Evolutionary conservation across 35 echinoderm and acorn worm species (phyloP), one percentile per base, ranked within the genome.

Genomic region (Lytechinus pictus): DNA sequence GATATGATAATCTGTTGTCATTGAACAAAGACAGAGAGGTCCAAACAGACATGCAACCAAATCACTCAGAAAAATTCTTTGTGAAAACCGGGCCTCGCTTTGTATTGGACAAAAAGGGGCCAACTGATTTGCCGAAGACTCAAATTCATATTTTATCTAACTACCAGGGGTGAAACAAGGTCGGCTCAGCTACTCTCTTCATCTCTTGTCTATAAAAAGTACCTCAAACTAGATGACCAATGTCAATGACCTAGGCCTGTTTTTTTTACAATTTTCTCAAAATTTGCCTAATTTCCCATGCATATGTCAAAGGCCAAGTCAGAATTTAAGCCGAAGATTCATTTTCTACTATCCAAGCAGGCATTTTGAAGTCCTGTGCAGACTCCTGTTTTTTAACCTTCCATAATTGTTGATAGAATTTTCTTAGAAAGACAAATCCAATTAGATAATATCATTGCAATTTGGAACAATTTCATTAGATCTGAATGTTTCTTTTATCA

Each of bases 91-190:
- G 66, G 66, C 4, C 66, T 79, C n/a, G 0, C n/a, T 79, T 24
- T 8, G 24, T 79, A 16, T 79, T 79, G 66, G 66, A 79, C 66
- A 79, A 79, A 79, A 79, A 79, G 66, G 66, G 19, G 66, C 19
- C 66, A 79, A 79, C 16, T 79, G 66, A 79, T 79, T 79, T 79
- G 66, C 66, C 4, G 66, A 79, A 79, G 66, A 79, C 66, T 44
- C 1, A 24, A 79, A 79, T 79, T 79, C 52, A 90, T 54, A 90
- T 90, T 90, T 90, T 44, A 90, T 90, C 88, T 90, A 28, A 14
- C 29, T 54, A 33, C 29, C 52, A 54, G 88, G 88, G 88, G 88
- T 90, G 88, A 90, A 29, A 27, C 0, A 27, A 90, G 88, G 88
- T 90, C 88, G 88, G 11, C 10, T 5, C n/a, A 44, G 52, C 88